Evolutionary conservation across 1,140 invertebrate genomes (phyloP), one percentile per base, ranked within the genome.

Genomic region (Heliothis subflexa): DNA sequence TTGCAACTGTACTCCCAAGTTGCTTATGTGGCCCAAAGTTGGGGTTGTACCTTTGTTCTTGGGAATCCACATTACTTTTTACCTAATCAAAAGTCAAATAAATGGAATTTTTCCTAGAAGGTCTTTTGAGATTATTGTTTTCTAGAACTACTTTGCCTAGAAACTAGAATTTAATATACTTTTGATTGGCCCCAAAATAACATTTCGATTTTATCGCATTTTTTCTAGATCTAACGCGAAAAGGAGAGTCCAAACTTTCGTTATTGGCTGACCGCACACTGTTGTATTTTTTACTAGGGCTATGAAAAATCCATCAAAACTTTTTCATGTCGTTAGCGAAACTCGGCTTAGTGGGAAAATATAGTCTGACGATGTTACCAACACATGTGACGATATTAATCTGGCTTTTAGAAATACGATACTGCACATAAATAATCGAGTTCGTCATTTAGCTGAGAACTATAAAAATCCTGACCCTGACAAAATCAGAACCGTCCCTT

Each of bases 301-400:
- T 82, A 87, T 88, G 86, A 87, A 89, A 89, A 87, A 88, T 85
- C 86, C 88, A 89, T 89, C 85, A 83, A 83, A 89, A 86, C 76
- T 89, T 91, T 91, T 89, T 91, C 84, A 87, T 82, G 78, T 91
- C 86, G 89, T 89, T 89, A 89, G 87, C 81, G 82, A 80, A 72
- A 74, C 77, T 81, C 78, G 68, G 72, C 78, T 73, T 81, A 83
- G 73, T 55, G 73, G 80, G 45, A 83, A 85, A 86, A 86, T 83
- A 80, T 78, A 68, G 70, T 68, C 70, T 77, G 59, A 72, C 49
- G 71, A 50, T 68, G 78, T 59, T 45, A 18, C 28, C 62, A 57
- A 66, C 79, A 85, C 66, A 84, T 86, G 75, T 80, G 78, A 62
- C 66, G 55, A 54, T 70, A 80, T 83, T 52, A 52, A 49, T 76